A percentile compares a stretch with the other conserved stretches of the same genome.
phyloP scores from a whole-genome alignment of 2,888 invertebrate genomes.

The Caenorhabditis drosophilae region DNA sequence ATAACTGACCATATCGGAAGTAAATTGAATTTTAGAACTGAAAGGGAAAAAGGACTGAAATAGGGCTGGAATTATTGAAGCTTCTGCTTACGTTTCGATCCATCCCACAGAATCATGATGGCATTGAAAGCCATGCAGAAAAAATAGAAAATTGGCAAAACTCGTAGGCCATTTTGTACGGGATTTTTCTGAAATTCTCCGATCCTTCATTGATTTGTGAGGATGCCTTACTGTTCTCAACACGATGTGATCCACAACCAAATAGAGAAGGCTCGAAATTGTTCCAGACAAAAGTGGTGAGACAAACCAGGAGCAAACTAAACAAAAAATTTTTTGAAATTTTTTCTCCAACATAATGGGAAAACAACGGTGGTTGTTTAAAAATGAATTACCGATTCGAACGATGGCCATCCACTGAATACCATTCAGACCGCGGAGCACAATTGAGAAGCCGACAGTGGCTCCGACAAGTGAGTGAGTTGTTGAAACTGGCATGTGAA shows the following conservation, averaged over 20 bases:
- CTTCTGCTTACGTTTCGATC: slow-evolving; percentile 76
- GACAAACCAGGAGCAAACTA: slow-evolving; percentile 94
- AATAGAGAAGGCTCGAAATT: slow-evolving; percentile 82
- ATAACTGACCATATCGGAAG: slow-evolving; percentile 78
- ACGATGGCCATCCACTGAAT: slow-evolving; percentile 83
- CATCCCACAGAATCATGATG: slow-evolving; percentile 89
- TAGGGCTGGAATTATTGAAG: not conserved
- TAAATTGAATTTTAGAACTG: slow-evolving; percentile 86
- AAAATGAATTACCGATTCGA: slow-evolving; percentile 77
- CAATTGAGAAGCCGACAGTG: slow-evolving; percentile 92
- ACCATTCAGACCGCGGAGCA: slow-evolving; percentile 83
- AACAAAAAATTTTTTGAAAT: slow-evolving; percentile 67
- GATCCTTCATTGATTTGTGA: no score
- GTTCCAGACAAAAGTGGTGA: slow-evolving; percentile 90
- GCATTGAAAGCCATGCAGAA: slow-evolving; percentile 88
- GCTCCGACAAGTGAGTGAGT: slow-evolving; percentile 98
- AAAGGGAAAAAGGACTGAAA: slow-evolving; percentile 38
- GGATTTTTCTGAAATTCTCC: slow-evolving; percentile 42
- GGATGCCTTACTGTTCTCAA: slow-evolving; percentile 61
- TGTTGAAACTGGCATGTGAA: slow-evolving; percentile 93
- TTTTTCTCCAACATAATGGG: no score
- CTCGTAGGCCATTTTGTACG: slow-evolving; percentile 77
- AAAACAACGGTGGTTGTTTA: not conserved
- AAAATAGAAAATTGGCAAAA: slow-evolving; percentile 90
- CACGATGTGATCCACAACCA: slow-evolving; percentile 82